Conservation (phyloP, 2,888 invertebrate species). For the Polia nebulosa region DNA sequence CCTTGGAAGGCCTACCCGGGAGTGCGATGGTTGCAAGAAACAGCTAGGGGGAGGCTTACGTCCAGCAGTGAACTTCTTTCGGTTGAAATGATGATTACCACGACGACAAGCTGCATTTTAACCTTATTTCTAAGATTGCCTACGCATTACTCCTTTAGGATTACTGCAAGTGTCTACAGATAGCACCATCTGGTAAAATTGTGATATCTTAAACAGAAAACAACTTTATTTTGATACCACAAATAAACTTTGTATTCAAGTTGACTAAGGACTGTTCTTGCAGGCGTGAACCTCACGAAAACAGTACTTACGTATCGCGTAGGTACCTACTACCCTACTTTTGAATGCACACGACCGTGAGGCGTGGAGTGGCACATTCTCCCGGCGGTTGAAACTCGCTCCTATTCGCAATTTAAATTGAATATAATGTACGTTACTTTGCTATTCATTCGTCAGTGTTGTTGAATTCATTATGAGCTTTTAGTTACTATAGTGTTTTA, state of each 20-base stretch:
- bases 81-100: neutral
- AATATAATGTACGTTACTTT: slow-evolving; percentile 53
- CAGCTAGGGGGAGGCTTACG: neutral
- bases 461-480: slow-evolving; percentile 31
- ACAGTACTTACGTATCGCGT: slow-evolving; percentile 54
- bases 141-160: too few relatives aligned
- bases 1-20: too few relatives aligned
- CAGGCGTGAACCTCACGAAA: slow-evolving; percentile 43
- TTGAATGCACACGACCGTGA: slow-evolving; percentile 40
- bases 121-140: neutral
- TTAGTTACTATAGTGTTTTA: slow-evolving; percentile 1
- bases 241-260: slow-evolving; percentile 34
- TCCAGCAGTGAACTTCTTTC: neutral
- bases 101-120: neutral
- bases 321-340: slow-evolving; percentile 45
- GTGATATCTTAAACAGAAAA: neutral
- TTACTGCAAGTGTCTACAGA: neutral
- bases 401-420: slow-evolving; percentile 54
- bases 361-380: slow-evolving; percentile 44
- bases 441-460: slow-evolving; percentile 41
- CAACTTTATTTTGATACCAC: neutral
- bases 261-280: slow-evolving; percentile 14
- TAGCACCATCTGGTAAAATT: too few relatives aligned
- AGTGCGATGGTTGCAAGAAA: too few relatives aligned
- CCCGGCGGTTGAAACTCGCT: slow-evolving; percentile 16